Evolutionary conservation across 1,140 invertebrate genomes (phyloP), one percentile per base, ranked within the genome.

Genomic region (Melanaphis sacchari): DNA sequence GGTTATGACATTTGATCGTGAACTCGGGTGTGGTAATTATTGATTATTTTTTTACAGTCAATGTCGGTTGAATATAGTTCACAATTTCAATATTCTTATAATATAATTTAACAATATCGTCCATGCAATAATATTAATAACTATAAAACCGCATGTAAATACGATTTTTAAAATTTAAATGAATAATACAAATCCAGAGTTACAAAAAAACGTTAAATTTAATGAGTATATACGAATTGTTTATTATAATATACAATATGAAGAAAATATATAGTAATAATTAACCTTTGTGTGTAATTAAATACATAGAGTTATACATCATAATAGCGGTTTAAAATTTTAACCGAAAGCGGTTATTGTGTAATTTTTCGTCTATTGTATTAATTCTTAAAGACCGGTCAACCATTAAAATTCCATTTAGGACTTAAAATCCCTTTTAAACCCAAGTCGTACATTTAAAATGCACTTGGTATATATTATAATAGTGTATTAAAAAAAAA

Each of bases 351-450:
- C 24, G 24, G 36, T 59, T 84, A 84, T 85, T 76, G 84, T 88
- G 24, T 52, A 89, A 41, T 90, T 91, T 24, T 43, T 76, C 36
- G 59, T 91, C 66, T 81, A 91, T 91, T 81, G 41, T 76, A 91
- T 91, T 91, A 66, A 43, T 81, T 91, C 59, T 43, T 76, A 26
- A 26, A 76, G 54, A 76, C 59, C 38, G 54, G 90, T 76, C 24
- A 76, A 41, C 59, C 90, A 82, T 91, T 91, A 81, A 91, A 91
- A 91, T 81, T 91, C n/a, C 76, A 76, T 81, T 81, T 82, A 81
- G 76, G 66, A 38, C 4, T 81, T 91, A 82, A 82, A 91, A 81
- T 49, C 66, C n/a, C 41, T 82, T 82, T 82, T 91, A 24, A 49
- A 43, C 31, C 41, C 43, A n/a, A 81, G 66, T 43, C 90, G 43